These are phyloP conservation scores for Ceryle rudis DNA, from an alignment of 2,797 vertebrate genomes.

Conservation along the genomic window DNA sequence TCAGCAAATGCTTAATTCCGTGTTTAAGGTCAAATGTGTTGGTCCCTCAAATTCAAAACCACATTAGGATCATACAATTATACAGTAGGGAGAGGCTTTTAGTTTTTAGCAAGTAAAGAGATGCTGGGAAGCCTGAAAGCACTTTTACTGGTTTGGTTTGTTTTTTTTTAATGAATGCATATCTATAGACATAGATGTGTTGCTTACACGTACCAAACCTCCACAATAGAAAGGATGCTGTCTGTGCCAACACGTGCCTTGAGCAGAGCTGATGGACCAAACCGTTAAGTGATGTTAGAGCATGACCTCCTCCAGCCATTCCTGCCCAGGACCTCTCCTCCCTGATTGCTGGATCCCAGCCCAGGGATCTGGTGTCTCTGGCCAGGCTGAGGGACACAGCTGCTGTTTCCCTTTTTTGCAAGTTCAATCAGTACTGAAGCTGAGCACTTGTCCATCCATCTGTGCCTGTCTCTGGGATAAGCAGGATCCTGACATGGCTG, in stretches of 20 bases:
- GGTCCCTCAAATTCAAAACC: not conserved
- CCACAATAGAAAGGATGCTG: not conserved
- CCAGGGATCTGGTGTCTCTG: not conserved
- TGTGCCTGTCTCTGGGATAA: too few relatives aligned
- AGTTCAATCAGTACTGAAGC: not conserved
- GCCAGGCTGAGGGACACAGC: not conserved
- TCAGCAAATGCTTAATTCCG: not conserved
- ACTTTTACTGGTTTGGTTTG: not conserved
- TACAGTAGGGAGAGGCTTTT: not conserved
- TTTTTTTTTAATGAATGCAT: not conserved
- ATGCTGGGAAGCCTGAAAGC: not conserved
- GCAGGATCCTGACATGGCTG: rapidly evolving
- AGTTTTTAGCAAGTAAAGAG: not conserved
- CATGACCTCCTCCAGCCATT: rapidly evolving
- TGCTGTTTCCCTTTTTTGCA: not conserved
- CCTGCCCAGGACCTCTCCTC: not conserved
- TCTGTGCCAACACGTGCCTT: rapidly evolving
- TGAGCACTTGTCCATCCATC: not conserved
- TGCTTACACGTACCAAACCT: not conserved
- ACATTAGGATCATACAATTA: not conserved
- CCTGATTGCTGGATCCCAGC: not conserved
- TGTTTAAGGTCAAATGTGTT: not conserved
- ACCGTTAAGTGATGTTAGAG: not conserved
- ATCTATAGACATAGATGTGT: not conserved
- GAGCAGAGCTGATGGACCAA: not conserved